Conservation (phyloP, 2,113 vertebrate species). For the Physeter macrocephalus region DNA sequence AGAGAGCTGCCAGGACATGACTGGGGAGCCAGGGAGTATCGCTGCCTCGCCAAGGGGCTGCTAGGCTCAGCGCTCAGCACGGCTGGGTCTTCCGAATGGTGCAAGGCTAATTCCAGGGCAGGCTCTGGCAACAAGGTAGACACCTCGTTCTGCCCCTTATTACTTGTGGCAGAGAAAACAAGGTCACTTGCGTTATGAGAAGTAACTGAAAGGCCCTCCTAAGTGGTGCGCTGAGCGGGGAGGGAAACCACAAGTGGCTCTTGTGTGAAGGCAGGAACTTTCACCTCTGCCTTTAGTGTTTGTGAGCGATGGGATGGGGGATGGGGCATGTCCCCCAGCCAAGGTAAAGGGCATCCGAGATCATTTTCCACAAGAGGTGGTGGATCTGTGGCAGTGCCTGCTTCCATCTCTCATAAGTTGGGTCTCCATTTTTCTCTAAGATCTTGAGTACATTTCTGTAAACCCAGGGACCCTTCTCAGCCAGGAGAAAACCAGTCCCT, state of each 20-base stretch:
- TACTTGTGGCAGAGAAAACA: not conserved
- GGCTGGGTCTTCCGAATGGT: not conserved
- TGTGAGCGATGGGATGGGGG: not conserved
- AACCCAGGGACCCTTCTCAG: not conserved
- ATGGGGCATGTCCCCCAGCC: not conserved
- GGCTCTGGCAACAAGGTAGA: not conserved
- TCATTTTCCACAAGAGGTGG: not conserved
- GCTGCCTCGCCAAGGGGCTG: fast-evolving
- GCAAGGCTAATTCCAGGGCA: not conserved
- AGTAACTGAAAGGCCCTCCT: not conserved
- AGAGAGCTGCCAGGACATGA: constrained; percentile 2
- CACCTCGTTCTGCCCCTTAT: not conserved
- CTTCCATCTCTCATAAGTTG: not conserved
- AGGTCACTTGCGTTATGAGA: not conserved
- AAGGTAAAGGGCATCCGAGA: not conserved
- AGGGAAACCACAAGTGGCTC: constrained; percentile 16
- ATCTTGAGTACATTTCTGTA: not conserved
- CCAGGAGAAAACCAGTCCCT: not conserved
- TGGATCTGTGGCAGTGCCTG: not conserved
- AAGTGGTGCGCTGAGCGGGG: fast-evolving
- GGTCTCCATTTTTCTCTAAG: not conserved
- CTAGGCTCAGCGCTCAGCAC: not conserved
- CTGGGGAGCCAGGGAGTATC: not conserved
- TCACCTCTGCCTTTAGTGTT: not conserved
- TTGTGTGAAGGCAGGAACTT: not conserved